A percentile compares a stretch with the other conserved stretches of the same genome.
Conservation (phyloP, 2,888 invertebrate genomes). For the Neuroscelio doddi region DNA sequence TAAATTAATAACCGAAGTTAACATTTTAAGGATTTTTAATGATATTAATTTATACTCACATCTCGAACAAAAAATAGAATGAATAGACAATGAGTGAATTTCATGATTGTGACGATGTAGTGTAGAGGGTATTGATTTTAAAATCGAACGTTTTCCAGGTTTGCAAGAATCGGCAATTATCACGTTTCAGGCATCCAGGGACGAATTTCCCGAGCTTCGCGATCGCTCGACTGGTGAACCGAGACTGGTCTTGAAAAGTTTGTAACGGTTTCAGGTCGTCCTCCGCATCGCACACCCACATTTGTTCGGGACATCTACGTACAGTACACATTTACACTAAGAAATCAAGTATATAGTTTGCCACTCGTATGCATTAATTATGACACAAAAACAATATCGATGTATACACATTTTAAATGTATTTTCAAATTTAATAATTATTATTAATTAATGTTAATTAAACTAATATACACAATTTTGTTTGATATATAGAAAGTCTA, state of each 20-base stretch:
- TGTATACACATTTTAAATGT: no score
- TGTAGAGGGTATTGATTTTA: no score
- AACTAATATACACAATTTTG: no score
- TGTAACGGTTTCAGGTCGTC: conserved; percentile 66
- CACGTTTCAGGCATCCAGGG: conserved; percentile 14
- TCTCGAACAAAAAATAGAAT: conserved; percentile 39
- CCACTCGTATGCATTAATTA: neutral
- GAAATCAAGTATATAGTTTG: no score
- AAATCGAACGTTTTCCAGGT: neutral
- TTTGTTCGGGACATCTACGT: neutral
- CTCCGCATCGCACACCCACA: conserved; percentile 50
- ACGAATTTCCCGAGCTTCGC: conserved; percentile 50
- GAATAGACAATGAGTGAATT: conserved; percentile 33
- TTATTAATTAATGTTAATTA: no score
- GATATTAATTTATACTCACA: conserved; percentile 45
- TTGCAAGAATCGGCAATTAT: neutral
- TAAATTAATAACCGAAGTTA: no score
- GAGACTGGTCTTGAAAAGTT: conserved; percentile 65
- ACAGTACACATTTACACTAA: no score
- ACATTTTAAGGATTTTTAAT: no score
- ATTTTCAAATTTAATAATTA: no score
- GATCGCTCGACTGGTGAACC: conserved; percentile 54
- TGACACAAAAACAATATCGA: neutral
- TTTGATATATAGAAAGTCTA: no score
- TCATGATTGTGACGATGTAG: conserved; percentile 42